phyloP scores from a whole-genome alignment of 2,888 invertebrate species.

The Tiphia femorata region DNA sequence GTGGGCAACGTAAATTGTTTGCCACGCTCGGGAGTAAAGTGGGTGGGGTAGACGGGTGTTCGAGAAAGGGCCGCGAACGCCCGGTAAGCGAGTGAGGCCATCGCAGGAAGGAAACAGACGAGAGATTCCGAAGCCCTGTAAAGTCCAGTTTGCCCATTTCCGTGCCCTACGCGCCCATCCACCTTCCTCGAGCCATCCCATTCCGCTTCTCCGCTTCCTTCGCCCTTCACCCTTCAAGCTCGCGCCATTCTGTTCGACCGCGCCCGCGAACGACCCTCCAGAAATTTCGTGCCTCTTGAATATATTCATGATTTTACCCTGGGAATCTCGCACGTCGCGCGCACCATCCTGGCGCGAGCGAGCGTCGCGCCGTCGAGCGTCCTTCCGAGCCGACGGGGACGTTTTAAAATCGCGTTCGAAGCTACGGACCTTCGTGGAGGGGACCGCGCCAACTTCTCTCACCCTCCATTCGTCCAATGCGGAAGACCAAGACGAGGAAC shows the following conservation, averaged over 20 bases:
- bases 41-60: neutral
- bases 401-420: conserved; percentile 43
- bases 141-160: too few species aligned
- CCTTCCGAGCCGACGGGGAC: conserved; percentile 25
- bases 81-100: too few species aligned
- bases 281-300: conserved; percentile 51
- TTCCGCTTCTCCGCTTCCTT: neutral
- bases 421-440: conserved; percentile 19
- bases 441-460: neutral
- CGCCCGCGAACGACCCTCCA: conserved; percentile 20
- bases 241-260: conserved; percentile 10
- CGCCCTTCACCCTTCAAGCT: conserved; percentile 13
- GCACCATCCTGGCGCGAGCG: conserved; percentile 9
- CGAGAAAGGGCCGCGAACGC: too few species aligned
- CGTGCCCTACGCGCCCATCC: neutral
- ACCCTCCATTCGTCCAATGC: neutral
- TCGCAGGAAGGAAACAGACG: neutral
- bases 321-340: conserved; percentile 32
- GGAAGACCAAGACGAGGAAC: neutral
- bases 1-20: conserved; percentile 43
- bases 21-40: conserved; percentile 14
- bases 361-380: conserved; percentile 1
- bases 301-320: conserved; percentile 53
- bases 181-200: neutral
- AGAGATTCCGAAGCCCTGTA: neutral